These are phyloP conservation scores for Diprion similis DNA, from an alignment of 1,140 invertebrate genomes.

Conservation along the genomic window DNA sequence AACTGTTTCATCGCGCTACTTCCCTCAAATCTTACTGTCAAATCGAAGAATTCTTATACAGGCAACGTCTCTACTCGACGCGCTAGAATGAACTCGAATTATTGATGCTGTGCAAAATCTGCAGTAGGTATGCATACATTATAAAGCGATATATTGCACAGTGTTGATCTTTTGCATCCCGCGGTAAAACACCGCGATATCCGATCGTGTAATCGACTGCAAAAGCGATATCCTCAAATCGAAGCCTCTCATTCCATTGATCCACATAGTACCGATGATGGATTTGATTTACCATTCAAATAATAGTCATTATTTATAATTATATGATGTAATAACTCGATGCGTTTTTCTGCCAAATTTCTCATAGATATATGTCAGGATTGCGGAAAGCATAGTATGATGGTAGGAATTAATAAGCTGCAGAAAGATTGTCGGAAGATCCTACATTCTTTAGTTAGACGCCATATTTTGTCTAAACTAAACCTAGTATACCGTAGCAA, in stretches of 20 bases:
- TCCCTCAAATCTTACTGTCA: background rate
- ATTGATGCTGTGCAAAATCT: background rate
- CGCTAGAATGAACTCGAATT: slow-evolving; percentile 1
- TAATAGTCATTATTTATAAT: too few species aligned
- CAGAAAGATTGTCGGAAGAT: too few species aligned
- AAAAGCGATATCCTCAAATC: background rate
- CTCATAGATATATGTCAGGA: too few species aligned
- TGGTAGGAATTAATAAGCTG: too few species aligned
- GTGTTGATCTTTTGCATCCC: background rate
- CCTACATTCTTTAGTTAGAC: too few species aligned
- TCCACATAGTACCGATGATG: background rate
- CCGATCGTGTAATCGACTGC: background rate
- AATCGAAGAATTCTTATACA: background rate
- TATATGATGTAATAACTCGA: too few species aligned
- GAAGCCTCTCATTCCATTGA: background rate
- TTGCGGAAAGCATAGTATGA: too few species aligned
- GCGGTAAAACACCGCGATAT: background rate
- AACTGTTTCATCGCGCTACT: background rate
- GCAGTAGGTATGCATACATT: too few species aligned
- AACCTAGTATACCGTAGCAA: too few species aligned
- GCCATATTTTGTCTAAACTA: too few species aligned
- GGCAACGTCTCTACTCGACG: background rate
- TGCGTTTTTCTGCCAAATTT: too few species aligned
- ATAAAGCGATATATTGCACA: background rate
- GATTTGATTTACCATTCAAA: too few species aligned